phyloP scores from a whole-genome alignment of 2,797 vertebrate genomes.

The Neosilurus mollespiculum region DNA sequence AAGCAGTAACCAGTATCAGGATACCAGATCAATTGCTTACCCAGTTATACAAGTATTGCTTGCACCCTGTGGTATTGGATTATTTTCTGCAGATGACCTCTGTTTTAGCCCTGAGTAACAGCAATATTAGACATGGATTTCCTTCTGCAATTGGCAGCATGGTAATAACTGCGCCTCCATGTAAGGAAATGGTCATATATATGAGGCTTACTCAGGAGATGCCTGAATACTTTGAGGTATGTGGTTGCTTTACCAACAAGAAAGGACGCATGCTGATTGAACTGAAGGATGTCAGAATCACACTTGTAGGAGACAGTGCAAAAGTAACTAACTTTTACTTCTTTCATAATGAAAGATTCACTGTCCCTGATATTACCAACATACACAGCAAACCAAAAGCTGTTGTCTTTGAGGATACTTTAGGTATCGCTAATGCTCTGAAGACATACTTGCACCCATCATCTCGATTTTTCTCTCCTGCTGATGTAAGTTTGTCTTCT shows the following conservation, averaged over 20 bases:
- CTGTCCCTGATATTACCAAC: conserved; percentile 45
- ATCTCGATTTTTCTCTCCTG: conserved; percentile 50
- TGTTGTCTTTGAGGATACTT: conserved; percentile 80
- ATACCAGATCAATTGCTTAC: conserved; percentile 68
- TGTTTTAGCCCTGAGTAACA: conserved; percentile 63
- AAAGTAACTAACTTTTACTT: conserved; percentile 68
- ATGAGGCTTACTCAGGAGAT: conserved; percentile 70
- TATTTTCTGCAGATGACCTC: conserved; percentile 83
- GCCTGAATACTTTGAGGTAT: conserved; percentile 77
- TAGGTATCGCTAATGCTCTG: conserved; percentile 74
- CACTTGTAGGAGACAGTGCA: conserved; percentile 66
- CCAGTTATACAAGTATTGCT: conserved; percentile 75
- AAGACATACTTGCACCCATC: conserved; percentile 69
- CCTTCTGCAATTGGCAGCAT: conserved; percentile 79
- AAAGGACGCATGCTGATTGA: conserved; percentile 77
- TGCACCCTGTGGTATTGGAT: conserved; percentile 85
- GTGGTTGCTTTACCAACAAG: conserved; percentile 81
- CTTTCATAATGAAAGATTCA: conserved; percentile 75
- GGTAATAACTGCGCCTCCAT: conserved; percentile 70
- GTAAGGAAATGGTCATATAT: conserved; percentile 83
- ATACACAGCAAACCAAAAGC: conserved; percentile 64
- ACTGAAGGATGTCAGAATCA: conserved; percentile 74
- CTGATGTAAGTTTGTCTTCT: conserved; percentile 44
- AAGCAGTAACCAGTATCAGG: conserved; percentile 75
- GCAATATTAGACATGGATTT: conserved; percentile 69